Conservation (phyloP, 2,797 vertebrate species). For the Nothura maculosa region DNA sequence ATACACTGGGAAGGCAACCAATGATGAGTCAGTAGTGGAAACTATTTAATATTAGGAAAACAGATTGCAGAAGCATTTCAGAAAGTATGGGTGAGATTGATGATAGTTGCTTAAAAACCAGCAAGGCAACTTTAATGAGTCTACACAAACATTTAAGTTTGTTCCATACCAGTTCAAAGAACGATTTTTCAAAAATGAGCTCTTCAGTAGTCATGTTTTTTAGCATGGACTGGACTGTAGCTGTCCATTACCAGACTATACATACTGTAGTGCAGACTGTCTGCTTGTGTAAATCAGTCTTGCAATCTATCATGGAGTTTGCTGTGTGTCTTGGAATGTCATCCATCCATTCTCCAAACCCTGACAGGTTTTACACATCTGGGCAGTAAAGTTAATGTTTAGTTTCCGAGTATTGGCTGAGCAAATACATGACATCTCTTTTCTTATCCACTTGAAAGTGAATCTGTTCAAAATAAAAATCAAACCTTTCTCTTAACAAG, state of each 20-base stretch:
- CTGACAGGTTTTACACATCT: background rate
- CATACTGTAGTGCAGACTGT: background rate
- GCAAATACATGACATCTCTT: background rate
- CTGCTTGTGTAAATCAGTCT: background rate
- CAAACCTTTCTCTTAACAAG: background rate
- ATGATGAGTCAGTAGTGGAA: constrained; percentile 67
- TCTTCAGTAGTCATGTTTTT: background rate
- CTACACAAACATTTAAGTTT: background rate
- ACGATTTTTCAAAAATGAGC: background rate
- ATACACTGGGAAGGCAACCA: constrained; percentile 46
- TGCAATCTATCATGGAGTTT: background rate
- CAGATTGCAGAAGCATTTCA: constrained; percentile 46
- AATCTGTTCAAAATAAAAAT: background rate
- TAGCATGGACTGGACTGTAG: background rate
- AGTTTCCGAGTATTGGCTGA: background rate
- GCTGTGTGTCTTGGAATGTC: background rate
- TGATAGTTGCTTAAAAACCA: background rate
- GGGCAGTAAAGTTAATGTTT: background rate
- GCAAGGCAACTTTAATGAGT: background rate
- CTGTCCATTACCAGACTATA: background rate
- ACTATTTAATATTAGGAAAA: constrained; percentile 58
- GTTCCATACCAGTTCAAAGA: background rate
- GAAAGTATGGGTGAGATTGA: constrained; percentile 23
- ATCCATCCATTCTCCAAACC: background rate
- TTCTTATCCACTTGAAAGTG: background rate